Base-by-base conservation (phyloP, 2,888 invertebrate species). In the Drosophila aldrichi region DNA sequence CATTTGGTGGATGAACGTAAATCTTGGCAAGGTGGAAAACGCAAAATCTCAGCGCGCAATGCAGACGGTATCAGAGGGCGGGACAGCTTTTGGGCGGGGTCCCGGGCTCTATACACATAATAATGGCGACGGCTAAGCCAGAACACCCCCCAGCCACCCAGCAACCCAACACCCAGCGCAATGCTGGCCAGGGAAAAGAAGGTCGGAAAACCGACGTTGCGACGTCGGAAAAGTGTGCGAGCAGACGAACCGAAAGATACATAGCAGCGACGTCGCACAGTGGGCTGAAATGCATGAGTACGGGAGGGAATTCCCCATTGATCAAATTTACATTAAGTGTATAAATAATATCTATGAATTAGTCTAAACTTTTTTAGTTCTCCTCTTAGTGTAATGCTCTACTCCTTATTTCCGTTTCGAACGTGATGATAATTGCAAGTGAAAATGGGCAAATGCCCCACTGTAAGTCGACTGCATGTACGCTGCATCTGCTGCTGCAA, bases 1-100 rank as follows among this genome's bases (percentile, higher is more conserved):
- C 62, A 46, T 51, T 78, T 77, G 80, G 90, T 85, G 86, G 86
- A 89, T 87, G 86, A 87, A 86, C 80, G 73, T 74, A 79, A 88
- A 86, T 86, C 86, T 86, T 72, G 44, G 55, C 29, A 61, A 54
- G 58, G 77, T 74, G 85, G 80, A 85, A 82, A 84, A 88, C 86
- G 82, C 70, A 88, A 84, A 84, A 84, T 89, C 84, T 84, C 89
- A 60, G 78, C 70, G 54, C 52, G 68, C 55, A 32, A 32, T 61
- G 74, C 57, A 60, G 55, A 60, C 54, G 66, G 68, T 52, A 55
- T 10, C 34, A 43, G 43, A n/a, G 43, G 32, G 44, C n/a, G 32
- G 55, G 18, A 12, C 8, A 18, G 14, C 20, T n/a, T 18, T 0
- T 0, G 9, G 38, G 38, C 14, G 41, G 57, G 29, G 49, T 66